A percentile compares a stretch with the other conserved stretches of the same genome.
Conservation (phyloP, 2,113 vertebrate genomes). For the Rhinogobius similis region DNA sequence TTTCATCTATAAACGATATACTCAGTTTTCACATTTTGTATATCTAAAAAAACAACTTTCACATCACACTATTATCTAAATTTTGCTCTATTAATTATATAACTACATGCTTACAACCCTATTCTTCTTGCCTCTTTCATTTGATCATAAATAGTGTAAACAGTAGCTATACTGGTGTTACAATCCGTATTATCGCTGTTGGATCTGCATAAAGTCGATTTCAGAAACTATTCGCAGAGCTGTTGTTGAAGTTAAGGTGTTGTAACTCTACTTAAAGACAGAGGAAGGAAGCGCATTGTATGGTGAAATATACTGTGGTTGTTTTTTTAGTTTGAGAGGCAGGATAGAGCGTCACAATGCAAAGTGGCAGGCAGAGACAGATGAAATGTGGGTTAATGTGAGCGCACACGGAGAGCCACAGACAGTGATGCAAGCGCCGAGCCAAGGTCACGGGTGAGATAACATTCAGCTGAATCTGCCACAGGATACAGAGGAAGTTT, state of each 20-base stretch:
- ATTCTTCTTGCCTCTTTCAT: no score
- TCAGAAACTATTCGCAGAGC: not conserved
- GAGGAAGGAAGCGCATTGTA: conserved; percentile 5
- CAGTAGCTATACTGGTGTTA: no score
- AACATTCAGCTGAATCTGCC: not conserved
- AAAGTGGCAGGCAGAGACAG: not conserved
- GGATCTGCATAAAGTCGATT: not conserved
- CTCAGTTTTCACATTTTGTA: no score
- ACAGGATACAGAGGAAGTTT: not conserved
- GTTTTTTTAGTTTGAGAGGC: conserved; percentile 1
- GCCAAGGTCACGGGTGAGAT: conserved; percentile 2
- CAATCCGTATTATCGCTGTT: not conserved
- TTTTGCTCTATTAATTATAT: no score
- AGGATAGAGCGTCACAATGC: conserved; percentile 4
- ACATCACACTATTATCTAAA: no score
- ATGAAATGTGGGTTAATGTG: conserved; percentile 6
- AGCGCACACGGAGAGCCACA: not conserved
- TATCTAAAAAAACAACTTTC: no score
- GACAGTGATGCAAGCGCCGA: conserved; percentile 1
- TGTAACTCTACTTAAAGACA: not conserved
- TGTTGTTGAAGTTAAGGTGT: not conserved
- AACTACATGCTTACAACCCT: no score
- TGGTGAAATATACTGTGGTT: conserved; percentile 1
- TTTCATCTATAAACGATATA: no score
- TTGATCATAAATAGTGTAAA: no score